Conservation (phyloP, 2,888 invertebrate genomes). For the Lapara coniferarum region DNA sequence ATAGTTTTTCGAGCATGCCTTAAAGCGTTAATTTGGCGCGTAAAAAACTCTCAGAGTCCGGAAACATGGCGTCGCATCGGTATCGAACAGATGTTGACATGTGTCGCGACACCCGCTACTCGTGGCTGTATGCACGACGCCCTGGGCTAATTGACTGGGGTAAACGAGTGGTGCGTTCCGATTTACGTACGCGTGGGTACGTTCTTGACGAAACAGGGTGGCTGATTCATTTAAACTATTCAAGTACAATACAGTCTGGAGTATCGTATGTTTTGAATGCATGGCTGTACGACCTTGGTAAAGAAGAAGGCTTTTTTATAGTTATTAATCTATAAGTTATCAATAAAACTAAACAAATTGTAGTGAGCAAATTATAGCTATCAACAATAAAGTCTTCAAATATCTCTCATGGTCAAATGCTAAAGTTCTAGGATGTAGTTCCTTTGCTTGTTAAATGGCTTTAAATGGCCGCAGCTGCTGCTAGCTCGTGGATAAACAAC, state of each 20-base stretch:
- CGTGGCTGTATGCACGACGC: conserved; percentile 55
- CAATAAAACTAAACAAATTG: background rate
- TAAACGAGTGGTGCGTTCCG: conserved; percentile 60
- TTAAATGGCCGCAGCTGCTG: background rate
- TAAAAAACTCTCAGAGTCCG: conserved; percentile 70
- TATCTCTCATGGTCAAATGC: no score
- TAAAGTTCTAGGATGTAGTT: no score
- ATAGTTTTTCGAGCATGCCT: conserved; percentile 57
- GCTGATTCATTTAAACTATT: conserved; percentile 27
- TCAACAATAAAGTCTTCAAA: no score
- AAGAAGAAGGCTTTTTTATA: no score
- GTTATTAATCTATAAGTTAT: no score
- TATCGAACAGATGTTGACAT: conserved; percentile 81
- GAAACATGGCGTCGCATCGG: conserved; percentile 71
- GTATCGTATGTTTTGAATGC: background rate
- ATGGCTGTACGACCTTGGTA: background rate
- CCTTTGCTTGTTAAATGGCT: no score
- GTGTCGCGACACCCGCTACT: conserved; percentile 49
- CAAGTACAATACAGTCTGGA: background rate
- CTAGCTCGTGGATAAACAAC: background rate
- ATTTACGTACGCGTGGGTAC: conserved; percentile 48
- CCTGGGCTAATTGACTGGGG: conserved; percentile 75
- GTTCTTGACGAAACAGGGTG: conserved; percentile 41
- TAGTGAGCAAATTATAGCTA: background rate
- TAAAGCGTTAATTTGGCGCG: conserved; percentile 67